Conservation (phyloP, 2,113 vertebrate species). For the Pedionomus torquatus region DNA sequence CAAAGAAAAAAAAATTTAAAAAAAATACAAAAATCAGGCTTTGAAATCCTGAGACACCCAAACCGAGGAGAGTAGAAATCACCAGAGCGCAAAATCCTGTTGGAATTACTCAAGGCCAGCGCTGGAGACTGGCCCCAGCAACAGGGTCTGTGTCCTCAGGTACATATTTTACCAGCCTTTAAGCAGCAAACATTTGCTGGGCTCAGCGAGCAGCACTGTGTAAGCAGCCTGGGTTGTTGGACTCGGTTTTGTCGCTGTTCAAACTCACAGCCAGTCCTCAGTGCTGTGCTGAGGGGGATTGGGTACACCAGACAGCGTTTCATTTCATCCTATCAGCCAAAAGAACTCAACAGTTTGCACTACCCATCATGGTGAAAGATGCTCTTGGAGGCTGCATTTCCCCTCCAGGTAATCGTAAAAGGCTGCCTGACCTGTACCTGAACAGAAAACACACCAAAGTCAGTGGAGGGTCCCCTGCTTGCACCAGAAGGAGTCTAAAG, state of each 20-base stretch:
- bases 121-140: neutral
- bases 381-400: slow-evolving; percentile 31
- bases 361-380: slow-evolving; percentile 18
- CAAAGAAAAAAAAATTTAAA: neutral
- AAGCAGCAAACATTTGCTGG: neutral
- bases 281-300: slow-evolving; percentile 26
- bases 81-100: slow-evolving; percentile 4
- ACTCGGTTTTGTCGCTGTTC: neutral
- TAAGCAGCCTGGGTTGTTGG: neutral
- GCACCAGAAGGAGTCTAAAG: neutral
- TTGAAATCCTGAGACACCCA: slow-evolving; percentile 14
- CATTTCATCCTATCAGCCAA: slow-evolving; percentile 14
- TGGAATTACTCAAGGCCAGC: neutral
- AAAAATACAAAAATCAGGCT: neutral
- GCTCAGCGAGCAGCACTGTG: neutral
- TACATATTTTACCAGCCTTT: slow-evolving; percentile 4
- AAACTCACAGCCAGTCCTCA: neutral
- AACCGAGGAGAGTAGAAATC: neutral
- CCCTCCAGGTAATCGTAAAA: slow-evolving; percentile 24
- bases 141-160: neutral
- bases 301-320: slow-evolving; percentile 29
- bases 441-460: neutral
- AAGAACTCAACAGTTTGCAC: slow-evolving; percentile 38
- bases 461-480: neutral
- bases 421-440: neutral